Evolutionary conservation across 1,140 invertebrate genomes (phyloP).

Genomic region (Orussus abietinus): DNA sequence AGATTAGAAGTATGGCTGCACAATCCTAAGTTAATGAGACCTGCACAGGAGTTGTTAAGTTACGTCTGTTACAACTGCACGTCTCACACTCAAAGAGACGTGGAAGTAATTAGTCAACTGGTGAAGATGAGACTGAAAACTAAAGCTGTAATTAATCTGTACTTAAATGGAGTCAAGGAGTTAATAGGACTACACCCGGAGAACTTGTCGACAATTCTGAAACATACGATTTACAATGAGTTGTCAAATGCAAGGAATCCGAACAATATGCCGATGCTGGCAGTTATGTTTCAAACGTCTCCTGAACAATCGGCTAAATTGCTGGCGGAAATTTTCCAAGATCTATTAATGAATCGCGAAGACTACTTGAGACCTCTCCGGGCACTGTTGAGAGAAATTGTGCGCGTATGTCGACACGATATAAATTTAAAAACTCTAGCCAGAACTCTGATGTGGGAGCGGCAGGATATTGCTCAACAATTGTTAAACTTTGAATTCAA

Average conservation of each 20-base stretch:
- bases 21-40: conserved; percentile 87
- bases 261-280: conserved; percentile 88
- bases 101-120: conserved; percentile 86
- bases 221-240: conserved; percentile 93
- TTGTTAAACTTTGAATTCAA: conserved; percentile 64
- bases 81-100: conserved; percentile 72
- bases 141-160: conserved; percentile 87
- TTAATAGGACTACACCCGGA: conserved; percentile 64
- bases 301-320: conserved; percentile 72
- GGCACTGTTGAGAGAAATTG: conserved; percentile 80
- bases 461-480: conserved; percentile 54
- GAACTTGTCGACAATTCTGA: conserved; percentile 82
- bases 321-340: conserved; percentile 79
- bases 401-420: conserved; percentile 76
- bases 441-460: conserved; percentile 65
- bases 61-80: conserved; percentile 89
- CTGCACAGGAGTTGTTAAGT: conserved; percentile 90
- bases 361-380: conserved; percentile 85
- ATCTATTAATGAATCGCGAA: conserved; percentile 82
- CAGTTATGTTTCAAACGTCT: conserved; percentile 79
- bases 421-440: conserved; percentile 71
- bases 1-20: conserved; percentile 92
- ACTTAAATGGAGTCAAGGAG: conserved; percentile 78
- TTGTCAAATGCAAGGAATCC: conserved; percentile 86
- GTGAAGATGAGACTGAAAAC: conserved; percentile 91